phyloP scores from a whole-genome alignment of 2,888 invertebrate genomes.

The Mechanitis messenoides region DNA sequence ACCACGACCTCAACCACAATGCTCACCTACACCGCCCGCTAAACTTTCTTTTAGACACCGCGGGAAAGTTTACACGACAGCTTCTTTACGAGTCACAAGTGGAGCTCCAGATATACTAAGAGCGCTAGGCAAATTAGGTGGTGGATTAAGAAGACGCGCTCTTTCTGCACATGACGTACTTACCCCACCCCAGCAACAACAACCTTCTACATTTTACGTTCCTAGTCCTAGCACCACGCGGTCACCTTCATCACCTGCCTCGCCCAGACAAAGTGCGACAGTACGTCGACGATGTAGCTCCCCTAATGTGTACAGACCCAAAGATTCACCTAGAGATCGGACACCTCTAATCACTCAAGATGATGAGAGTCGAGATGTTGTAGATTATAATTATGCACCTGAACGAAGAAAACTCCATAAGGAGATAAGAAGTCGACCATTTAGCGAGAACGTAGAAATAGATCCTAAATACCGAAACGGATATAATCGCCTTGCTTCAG shows the following conservation, averaged over 20 bases:
- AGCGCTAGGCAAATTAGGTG: slow-evolving; percentile 82
- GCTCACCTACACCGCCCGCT: slow-evolving; percentile 67
- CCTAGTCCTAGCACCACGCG: slow-evolving; percentile 77
- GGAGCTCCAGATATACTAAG: slow-evolving; percentile 81
- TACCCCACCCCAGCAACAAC: slow-evolving; percentile 72
- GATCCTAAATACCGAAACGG: slow-evolving; percentile 63
- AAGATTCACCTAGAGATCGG: slow-evolving; percentile 52
- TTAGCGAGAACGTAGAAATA: slow-evolving; percentile 68
- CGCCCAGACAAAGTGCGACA: slow-evolving; percentile 55
- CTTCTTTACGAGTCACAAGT: slow-evolving; percentile 66
- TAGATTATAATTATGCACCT: slow-evolving; percentile 55
- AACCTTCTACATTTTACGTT: slow-evolving; percentile 82
- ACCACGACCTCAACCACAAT: slow-evolving; percentile 67
- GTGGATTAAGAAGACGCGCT: slow-evolving; percentile 80
- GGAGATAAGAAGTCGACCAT: slow-evolving; percentile 59
- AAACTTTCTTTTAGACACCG: slow-evolving; percentile 70
- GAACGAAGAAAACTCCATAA: slow-evolving; percentile 54
- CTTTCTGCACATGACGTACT: slow-evolving; percentile 83
- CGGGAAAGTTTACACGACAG: slow-evolving; percentile 71
- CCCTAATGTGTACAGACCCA: slow-evolving; percentile 64
- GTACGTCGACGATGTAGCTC: slow-evolving; percentile 66
- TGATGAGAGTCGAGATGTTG: slow-evolving; percentile 62
- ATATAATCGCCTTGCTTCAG: slow-evolving; percentile 53
- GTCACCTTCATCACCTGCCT: slow-evolving; percentile 64
- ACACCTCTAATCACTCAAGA: slow-evolving; percentile 56